phyloP scores from a whole-genome alignment of 2,797 vertebrate genomes.

The Smutsia temminckii region DNA sequence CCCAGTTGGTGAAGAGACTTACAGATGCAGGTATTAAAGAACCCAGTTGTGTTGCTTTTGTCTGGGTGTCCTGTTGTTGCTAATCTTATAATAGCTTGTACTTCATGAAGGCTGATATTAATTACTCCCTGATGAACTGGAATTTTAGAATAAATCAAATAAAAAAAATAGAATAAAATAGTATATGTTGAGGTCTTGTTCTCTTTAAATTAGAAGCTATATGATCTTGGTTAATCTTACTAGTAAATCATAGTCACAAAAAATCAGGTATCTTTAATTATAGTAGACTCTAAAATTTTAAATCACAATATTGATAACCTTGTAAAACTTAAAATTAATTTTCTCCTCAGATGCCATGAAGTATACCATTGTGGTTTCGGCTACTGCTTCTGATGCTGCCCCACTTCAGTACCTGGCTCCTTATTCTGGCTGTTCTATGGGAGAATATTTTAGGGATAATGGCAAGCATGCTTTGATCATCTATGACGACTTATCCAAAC shows the following conservation, averaged over 20 bases:
- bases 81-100: neutral
- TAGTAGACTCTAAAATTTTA: neutral
- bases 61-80: neutral
- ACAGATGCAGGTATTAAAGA: slow-evolving; percentile 89
- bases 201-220: neutral
- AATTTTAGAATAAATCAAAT: neutral
- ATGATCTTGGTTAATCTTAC: neutral
- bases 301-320: neutral
- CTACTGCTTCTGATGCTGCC: slow-evolving; percentile 97
- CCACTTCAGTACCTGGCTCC: slow-evolving; percentile 98
- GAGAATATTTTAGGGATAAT: slow-evolving; percentile 98
- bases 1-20: slow-evolving; percentile 97
- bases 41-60: neutral
- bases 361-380: slow-evolving; percentile 98
- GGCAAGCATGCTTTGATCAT: slow-evolving; percentile 98
- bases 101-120: neutral
- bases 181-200: neutral
- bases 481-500: slow-evolving; percentile 98
- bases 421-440: slow-evolving; percentile 99
- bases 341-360: slow-evolving; percentile 93
- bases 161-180: neutral
- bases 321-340: slow-evolving; percentile 16
- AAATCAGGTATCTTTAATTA: neutral
- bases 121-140: neutral
- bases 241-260: neutral